Conservation (phyloP, 2,113 vertebrate genomes). For the Xyliphius kryptos region DNA sequence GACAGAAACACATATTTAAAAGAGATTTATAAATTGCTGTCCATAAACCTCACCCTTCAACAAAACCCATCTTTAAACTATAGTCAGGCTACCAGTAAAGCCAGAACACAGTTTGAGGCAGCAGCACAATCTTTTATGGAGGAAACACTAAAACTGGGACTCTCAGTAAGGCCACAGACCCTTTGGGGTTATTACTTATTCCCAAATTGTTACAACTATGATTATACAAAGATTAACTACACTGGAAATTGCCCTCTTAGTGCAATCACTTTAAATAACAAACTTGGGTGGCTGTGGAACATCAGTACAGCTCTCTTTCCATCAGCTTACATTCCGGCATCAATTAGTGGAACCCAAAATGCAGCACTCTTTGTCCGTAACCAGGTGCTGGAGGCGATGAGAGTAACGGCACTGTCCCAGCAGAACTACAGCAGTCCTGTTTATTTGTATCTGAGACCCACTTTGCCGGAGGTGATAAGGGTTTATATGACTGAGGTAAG, state of each 20-base stretch:
- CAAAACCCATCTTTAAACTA: conserved; percentile 38
- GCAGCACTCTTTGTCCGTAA: conserved; percentile 77
- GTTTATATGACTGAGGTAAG: conserved; percentile 52
- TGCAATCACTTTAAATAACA: conserved; percentile 71
- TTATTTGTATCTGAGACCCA: conserved; percentile 72
- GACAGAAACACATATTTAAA: conserved; percentile 76
- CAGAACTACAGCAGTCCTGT: conserved; percentile 56
- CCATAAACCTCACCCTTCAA: conserved; percentile 42
- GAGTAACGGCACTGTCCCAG: conserved; percentile 68
- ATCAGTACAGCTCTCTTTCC: conserved; percentile 83
- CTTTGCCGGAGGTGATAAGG: conserved; percentile 63
- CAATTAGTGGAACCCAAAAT: conserved; percentile 62
- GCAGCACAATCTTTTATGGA: conserved; percentile 56
- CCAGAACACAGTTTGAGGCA: conserved; percentile 54
- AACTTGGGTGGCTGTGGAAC: conserved; percentile 85
- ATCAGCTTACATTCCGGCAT: conserved; percentile 77
- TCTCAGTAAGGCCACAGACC: conserved; percentile 63
- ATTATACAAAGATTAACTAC: conserved; percentile 67
- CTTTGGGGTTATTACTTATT: conserved; percentile 93
- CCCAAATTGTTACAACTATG: conserved; percentile 87
- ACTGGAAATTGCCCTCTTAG: conserved; percentile 75
- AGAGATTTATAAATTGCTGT: conserved; percentile 63
- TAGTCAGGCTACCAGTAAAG: conserved; percentile 26
- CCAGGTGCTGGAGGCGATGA: conserved; percentile 81
- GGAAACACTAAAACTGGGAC: conserved; percentile 53